Evolutionary conservation across 2,113 vertebrate genomes (phyloP).

Genomic region (Sciurus niger): DNA sequence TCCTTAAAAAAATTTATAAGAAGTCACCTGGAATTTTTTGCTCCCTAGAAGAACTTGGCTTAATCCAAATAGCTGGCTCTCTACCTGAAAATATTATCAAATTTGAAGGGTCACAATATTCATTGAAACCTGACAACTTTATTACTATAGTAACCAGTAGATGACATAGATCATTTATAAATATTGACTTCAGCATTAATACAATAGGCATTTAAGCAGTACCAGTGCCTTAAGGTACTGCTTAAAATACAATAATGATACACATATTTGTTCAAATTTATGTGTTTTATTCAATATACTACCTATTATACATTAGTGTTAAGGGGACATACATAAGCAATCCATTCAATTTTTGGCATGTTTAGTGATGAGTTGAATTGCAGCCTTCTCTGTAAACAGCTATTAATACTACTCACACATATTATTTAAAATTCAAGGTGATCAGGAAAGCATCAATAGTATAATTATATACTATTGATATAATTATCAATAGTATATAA

Average conservation of each 20-base stretch:
- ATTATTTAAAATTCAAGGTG: background rate
- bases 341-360: background rate
- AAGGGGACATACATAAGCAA: background rate
- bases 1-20: background rate
- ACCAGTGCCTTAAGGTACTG: too few species aligned
- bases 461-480: background rate
- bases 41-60: background rate
- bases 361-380: background rate
- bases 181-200: conserved; percentile 34
- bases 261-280: background rate
- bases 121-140: conserved; percentile 1
- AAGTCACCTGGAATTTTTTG: background rate
- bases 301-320: background rate
- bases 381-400: background rate
- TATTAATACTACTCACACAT: background rate
- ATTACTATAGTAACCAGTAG: background rate
- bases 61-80: background rate
- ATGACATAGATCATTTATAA: conserved; percentile 39
- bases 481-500: too few species aligned
- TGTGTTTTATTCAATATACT: background rate
- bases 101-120: conserved; percentile 35
- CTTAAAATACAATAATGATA: background rate
- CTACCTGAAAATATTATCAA: background rate
- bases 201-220: rapidly evolving
- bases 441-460: background rate